phyloP scores from a whole-genome alignment of 2,113 vertebrate species.

The Silurus asotus region DNA sequence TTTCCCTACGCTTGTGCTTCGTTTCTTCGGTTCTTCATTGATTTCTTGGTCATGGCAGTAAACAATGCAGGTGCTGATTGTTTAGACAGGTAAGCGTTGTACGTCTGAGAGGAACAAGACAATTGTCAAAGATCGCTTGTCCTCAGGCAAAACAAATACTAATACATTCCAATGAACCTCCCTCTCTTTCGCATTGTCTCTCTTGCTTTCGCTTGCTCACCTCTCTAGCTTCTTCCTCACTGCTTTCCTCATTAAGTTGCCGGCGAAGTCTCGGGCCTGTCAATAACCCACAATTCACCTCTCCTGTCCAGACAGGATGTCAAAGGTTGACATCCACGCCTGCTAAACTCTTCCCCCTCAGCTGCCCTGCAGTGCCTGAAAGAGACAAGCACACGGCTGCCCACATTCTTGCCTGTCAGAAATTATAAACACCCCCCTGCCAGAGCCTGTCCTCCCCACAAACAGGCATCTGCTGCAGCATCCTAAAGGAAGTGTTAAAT shows the following conservation, averaged over 20 bases:
- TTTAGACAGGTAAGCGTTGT: constrained; percentile 27
- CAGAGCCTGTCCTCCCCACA: constrained; percentile 9
- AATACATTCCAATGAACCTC: constrained; percentile 27
- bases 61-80: constrained; percentile 18
- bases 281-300: constrained; percentile 49
- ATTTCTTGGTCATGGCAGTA: constrained; percentile 1
- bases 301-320: constrained; percentile 47
- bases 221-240: not conserved
- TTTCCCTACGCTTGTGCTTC: no score
- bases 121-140: constrained; percentile 31
- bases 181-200: not conserved
- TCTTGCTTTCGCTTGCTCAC: not conserved
- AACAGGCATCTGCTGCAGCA: constrained; percentile 25
- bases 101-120: constrained; percentile 19
- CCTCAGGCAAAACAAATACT: constrained; percentile 33
- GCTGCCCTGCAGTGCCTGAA: constrained; percentile 43
- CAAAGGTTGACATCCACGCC: constrained; percentile 43
- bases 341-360: constrained; percentile 44
- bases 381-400: constrained; percentile 41
- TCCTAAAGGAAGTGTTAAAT: constrained; percentile 32
- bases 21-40: not conserved
- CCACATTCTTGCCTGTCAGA: constrained; percentile 41
- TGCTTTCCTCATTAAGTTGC: constrained; percentile 37
- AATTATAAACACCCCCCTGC: constrained; percentile 29
- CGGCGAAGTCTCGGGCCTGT: constrained; percentile 32